These are phyloP conservation scores for Pantherophis vulpinus DNA, from an alignment of 2,797 vertebrate species.

Conservation along the genomic window DNA sequence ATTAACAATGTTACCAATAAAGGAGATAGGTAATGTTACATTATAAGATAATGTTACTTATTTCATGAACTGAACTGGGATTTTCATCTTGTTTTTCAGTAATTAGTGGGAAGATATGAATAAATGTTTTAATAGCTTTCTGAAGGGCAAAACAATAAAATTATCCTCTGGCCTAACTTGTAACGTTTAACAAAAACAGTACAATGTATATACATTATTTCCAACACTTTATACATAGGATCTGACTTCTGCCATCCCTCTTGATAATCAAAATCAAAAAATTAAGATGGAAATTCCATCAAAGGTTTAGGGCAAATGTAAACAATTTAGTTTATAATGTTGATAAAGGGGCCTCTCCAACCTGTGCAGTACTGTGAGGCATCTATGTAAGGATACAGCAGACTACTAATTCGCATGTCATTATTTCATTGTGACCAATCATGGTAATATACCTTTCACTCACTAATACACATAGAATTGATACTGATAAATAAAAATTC, in stretches of 20 bases:
- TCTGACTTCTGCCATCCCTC: neutral
- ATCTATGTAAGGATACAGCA: neutral
- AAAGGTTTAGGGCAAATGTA: neutral
- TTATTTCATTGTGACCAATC: neutral
- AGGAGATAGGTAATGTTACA: neutral
- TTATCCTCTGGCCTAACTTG: neutral
- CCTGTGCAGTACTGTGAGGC: neutral
- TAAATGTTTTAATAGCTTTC: neutral
- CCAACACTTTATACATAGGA: neutral
- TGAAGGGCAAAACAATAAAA: neutral
- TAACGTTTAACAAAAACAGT: neutral
- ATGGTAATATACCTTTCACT: neutral
- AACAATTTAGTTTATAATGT: neutral
- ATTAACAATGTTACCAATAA: neutral
- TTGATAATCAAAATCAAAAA: neutral
- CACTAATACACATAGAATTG: neutral
- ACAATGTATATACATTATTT: neutral
- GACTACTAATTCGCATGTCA: neutral
- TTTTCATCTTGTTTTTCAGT: neutral
- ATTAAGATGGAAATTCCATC: neutral
- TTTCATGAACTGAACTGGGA: neutral
- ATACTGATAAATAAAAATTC: neutral
- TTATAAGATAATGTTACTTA: neutral
- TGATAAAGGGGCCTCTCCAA: neutral
- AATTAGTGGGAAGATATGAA: neutral